Evolutionary conservation across 2,888 invertebrate genomes (phyloP), one percentile per base, ranked within the genome.

Genomic region (Leuctra nigra): DNA sequence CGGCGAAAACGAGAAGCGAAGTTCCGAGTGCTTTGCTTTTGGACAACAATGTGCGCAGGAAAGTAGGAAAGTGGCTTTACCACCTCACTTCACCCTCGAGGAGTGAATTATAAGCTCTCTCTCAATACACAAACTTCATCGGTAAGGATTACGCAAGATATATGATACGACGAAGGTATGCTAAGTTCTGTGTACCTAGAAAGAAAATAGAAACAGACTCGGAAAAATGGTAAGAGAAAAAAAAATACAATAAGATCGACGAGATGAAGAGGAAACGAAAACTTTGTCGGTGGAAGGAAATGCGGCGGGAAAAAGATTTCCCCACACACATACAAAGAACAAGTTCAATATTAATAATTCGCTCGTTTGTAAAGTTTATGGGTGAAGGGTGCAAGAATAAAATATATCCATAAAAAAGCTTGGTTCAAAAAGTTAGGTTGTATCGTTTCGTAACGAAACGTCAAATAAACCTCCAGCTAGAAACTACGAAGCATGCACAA

Each of bases 321-420:
- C 56, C 60, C 38, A 54, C 47, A 46, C 58, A 58, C 55, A 56
- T 38, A 61, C 56, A 61, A 55, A 58, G 56, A 61, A 58, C 58
- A 59, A 57, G 53, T 57, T 56, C 57, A 57, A 59, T 61, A 55
- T 59, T 61, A 61, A 61, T 61, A 61, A 61, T 59, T 61, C 55
- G 47, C 52, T 60, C 60, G 60, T 60, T 60, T 56, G 55, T 39
- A 23, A 58, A 53, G 58, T 58, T 60, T 60, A 58, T 58, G 56
- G 38, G 36, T 18, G 22, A 35, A 50, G 44, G 55, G 24, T 54
- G 58, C 23, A 44, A 33, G 36, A 53, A 53, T 38, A 55, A 54
- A 48, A 50, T 41, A 25, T 25, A 25, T 23, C 46, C 18, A 35
- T 20, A 23, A 29, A 47, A 35, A 46, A 22, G 18, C 23, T n/a